Conservation (phyloP, 2,888 invertebrate genomes). For the Cremastobaeus sp. region DNA sequence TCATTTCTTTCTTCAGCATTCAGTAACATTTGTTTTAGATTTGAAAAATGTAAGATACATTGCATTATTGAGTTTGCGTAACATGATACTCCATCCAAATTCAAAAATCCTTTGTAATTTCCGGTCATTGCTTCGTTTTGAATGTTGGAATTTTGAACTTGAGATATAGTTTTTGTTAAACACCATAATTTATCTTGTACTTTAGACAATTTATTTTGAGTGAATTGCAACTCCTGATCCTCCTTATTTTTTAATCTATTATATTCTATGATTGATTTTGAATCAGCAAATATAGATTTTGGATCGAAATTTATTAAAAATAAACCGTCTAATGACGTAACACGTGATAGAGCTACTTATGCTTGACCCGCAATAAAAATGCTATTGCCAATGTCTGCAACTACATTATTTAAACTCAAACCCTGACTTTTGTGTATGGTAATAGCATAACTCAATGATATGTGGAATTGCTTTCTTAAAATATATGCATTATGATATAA, state of each 20-base stretch:
- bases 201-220: neutral
- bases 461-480: constrained; percentile 60
- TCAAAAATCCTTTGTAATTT: neutral
- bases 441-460: constrained; percentile 63
- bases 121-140: neutral
- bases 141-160: neutral
- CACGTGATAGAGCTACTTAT: too few species aligned
- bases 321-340: too few species aligned
- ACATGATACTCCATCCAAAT: neutral
- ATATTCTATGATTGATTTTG: constrained; percentile 25
- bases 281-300: too few species aligned
- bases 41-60: neutral
- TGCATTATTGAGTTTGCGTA: neutral
- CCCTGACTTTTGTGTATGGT: too few species aligned
- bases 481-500: constrained; percentile 1
- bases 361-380: constrained; percentile 3
- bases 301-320: too few species aligned
- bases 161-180: neutral
- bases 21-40: neutral
- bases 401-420: constrained; percentile 7
- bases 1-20: neutral
- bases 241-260: neutral
- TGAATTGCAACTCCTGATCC: neutral
- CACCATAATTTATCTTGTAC: neutral
- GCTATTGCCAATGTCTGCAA: neutral